Evolutionary conservation across 2,113 vertebrate species (phyloP).

Genomic region (Cryptomyrus ogoouensis): DNA sequence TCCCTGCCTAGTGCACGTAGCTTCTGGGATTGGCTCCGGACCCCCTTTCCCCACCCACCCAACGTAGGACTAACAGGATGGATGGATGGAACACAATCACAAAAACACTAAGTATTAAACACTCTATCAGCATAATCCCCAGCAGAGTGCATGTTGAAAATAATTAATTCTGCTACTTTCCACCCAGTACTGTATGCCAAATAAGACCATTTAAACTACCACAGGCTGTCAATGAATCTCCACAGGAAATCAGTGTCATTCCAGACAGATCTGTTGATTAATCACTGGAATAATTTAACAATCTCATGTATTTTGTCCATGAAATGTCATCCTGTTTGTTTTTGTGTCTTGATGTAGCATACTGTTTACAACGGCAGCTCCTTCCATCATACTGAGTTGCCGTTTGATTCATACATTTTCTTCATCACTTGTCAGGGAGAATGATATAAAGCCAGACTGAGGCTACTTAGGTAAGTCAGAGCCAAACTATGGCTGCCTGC

Average conservation of each 20-base stretch:
- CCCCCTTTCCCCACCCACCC: not conserved
- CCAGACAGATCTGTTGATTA: not conserved
- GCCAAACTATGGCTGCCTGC: not conserved
- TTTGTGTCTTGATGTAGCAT: not conserved
- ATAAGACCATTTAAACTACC: not conserved
- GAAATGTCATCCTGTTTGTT: not conserved
- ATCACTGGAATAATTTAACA: not conserved
- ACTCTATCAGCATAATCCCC: not conserved
- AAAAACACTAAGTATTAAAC: not conserved
- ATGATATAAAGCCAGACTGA: not conserved
- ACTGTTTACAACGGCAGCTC: not conserved
- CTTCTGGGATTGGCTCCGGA: not conserved
- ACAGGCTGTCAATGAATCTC: not conserved
- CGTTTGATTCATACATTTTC: not conserved
- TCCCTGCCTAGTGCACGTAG: not conserved
- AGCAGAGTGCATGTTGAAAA: not conserved
- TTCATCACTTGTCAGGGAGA: not conserved
- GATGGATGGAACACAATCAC: not conserved
- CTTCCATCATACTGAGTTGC: not conserved
- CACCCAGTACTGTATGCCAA: not conserved
- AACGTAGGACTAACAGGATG: not conserved
- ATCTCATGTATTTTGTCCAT: not conserved
- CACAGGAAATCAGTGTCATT: not conserved
- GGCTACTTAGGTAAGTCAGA: not conserved
- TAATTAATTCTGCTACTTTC: not conserved